phyloP scores from a whole-genome alignment of 2,797 vertebrate genomes.

The Strix occidentalis region DNA sequence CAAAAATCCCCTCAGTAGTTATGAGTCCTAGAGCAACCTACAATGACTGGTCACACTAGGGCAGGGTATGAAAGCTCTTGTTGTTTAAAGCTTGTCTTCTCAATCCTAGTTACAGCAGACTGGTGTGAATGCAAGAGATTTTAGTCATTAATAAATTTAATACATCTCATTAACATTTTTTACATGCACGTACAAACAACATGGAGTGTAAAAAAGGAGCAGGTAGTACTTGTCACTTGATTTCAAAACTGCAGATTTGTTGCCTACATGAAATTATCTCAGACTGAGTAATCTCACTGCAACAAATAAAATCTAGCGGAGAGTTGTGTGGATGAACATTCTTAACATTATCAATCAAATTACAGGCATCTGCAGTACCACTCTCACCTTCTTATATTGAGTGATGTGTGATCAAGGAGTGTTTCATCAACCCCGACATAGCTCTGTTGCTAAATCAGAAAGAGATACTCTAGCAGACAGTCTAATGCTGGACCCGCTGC shows the following conservation, averaged over 20 bases:
- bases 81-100: neutral
- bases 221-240: neutral
- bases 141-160: slow-evolving; percentile 19
- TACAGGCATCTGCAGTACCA: neutral
- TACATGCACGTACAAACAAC: neutral
- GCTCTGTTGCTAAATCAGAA: neutral
- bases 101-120: neutral
- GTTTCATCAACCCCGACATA: neutral
- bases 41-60: slow-evolving; percentile 12
- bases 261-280: neutral
- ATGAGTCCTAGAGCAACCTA: slow-evolving; percentile 17
- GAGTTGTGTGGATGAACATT: neutral
- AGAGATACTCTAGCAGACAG: neutral
- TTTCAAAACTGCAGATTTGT: neutral
- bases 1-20: slow-evolving; percentile 42
- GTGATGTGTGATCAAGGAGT: neutral
- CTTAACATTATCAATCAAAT: neutral
- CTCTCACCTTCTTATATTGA: slow-evolving; percentile 20
- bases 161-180: slow-evolving; percentile 8
- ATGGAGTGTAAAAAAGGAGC: neutral
- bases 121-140: neutral
- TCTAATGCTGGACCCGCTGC: neutral
- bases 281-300: neutral
- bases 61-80: slow-evolving; percentile 25
- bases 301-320: slow-evolving; percentile 1